Evolutionary conservation across 2,888 invertebrate species (phyloP), one percentile per base, ranked within the genome.

Genomic region (Conchocele bisecta): DNA sequence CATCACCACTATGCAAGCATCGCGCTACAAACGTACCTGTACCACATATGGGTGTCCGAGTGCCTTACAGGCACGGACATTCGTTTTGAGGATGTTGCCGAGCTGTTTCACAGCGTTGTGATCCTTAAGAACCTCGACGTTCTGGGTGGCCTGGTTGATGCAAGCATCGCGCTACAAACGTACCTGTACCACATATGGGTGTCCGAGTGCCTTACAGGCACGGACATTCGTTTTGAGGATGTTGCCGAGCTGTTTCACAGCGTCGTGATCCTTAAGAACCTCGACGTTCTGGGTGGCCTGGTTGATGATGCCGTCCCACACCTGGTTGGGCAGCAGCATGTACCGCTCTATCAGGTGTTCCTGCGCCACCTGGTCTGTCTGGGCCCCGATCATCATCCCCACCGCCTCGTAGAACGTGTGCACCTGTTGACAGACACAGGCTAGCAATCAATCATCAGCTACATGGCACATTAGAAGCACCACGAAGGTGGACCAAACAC

Each of bases 401-500:
- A 99, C 98, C 41, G 99, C 99, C 93, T 99, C 99, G 92, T 99
- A 99, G 92, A 99, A 99, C 51, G 99, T 99, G 91, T 99, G 98
- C 39, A 95, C 94, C 92, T 92, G 71, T 7, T 70, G 61, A 48
- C 3, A 9, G 1, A 17, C 44, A 15, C 24, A 24, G 24, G n/a
- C n/a, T n/a, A n/a, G n/a, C n/a, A n/a, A n/a, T n/a, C 28, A 57
- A 20, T 24, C 20, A 7, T 46, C n/a, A 17, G 9, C 9, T 46
- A 13, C 17, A 13, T 11, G 9, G 44, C 17, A 17, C 22, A 15
- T 15, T 13, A 37, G 15, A 37, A 37, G 15, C 15, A 37, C 11
- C n/a, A n/a, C n/a, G n/a, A n/a, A n/a, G n/a, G n/a, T n/a, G n/a
- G n/a, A n/a, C n/a, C n/a, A n/a, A n/a, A n/a, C n/a, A n/a, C n/a